phyloP scores from a whole-genome alignment of 2,113 vertebrate species.

The Mixornis gularis region DNA sequence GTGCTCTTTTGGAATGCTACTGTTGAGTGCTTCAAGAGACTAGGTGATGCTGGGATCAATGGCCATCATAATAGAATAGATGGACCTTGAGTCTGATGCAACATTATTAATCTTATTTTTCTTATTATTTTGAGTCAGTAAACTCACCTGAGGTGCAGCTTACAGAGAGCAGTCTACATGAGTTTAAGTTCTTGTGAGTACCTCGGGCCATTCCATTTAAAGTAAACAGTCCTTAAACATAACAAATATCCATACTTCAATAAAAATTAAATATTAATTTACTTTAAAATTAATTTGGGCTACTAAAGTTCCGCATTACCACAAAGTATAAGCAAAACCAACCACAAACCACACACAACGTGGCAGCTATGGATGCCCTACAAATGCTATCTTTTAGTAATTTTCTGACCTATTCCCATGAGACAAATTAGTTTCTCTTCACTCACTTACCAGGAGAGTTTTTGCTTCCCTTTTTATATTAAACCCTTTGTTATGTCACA shows the following conservation, averaged over 20 bases:
- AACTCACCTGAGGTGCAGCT: neutral
- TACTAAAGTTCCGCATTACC: neutral
- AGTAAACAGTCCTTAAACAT: neutral
- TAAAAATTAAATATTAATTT: neutral
- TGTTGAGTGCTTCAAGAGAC: neutral
- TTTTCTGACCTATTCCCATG: neutral
- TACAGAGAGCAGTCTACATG: neutral
- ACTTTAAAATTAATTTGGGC: neutral
- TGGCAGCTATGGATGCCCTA: neutral
- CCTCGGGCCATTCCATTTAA: neutral
- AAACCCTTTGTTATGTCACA: neutral
- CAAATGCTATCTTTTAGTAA: neutral
- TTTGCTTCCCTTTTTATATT: neutral
- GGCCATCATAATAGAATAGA: neutral
- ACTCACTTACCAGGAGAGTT: neutral
- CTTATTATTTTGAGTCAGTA: neutral
- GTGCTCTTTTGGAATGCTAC: neutral
- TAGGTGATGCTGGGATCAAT: neutral
- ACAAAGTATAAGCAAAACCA: neutral
- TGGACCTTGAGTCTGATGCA: neutral
- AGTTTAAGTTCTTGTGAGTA: neutral
- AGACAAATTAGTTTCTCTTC: neutral
- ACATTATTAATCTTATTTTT: neutral
- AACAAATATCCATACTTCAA: neutral
- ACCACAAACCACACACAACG: neutral